Evolutionary conservation across 1,140 invertebrate genomes (phyloP), one percentile per base, ranked within the genome.

Genomic region (Tetragnatha versicolor): DNA sequence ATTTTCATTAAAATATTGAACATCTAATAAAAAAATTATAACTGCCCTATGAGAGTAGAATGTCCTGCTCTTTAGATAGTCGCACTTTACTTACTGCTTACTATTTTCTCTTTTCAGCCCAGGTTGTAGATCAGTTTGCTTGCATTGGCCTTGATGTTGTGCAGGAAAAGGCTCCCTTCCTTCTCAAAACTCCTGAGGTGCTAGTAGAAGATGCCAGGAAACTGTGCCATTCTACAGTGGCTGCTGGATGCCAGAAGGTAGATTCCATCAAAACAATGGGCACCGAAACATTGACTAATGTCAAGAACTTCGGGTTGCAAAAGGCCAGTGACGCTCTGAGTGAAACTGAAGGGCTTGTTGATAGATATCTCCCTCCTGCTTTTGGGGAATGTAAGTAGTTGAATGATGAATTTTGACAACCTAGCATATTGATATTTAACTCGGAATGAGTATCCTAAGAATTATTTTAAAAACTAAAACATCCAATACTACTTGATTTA

Each of bases 351-450:
- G 33, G 14, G 17, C 60, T 79, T 20, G 76, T 79, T 25, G 76
- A 79, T 33, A 39, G 20, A 45, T 69, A 60, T 35, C 22, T 79
- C 10, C 76, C 76, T 12, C 76, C 76, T 7, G 63, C 76, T 20
- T 79, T 79, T 47, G 76, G 76, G n/a, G 76, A 79, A 79, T 63
- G 76, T 69, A 22, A 65, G 2, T 63, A n/a, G n/a, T n/a, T n/a
- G n/a, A n/a, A n/a, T n/a, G n/a, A n/a, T n/a, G n/a, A n/a, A n/a
- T n/a, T n/a, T n/a, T n/a, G n/a, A n/a, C n/a, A n/a, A n/a, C n/a
- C n/a, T n/a, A n/a, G n/a, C n/a, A n/a, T n/a, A n/a, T n/a, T n/a
- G n/a, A n/a, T n/a, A n/a, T n/a, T n/a, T n/a, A n/a, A n/a, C n/a
- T n/a, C n/a, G n/a, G n/a, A n/a, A n/a, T n/a, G n/a, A n/a, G n/a